A percentile compares a stretch with the other conserved stretches of the same genome.
Evolutionary conservation across 2,113 vertebrate species (phyloP).

Genomic region (Monarcha castaneiventris): DNA sequence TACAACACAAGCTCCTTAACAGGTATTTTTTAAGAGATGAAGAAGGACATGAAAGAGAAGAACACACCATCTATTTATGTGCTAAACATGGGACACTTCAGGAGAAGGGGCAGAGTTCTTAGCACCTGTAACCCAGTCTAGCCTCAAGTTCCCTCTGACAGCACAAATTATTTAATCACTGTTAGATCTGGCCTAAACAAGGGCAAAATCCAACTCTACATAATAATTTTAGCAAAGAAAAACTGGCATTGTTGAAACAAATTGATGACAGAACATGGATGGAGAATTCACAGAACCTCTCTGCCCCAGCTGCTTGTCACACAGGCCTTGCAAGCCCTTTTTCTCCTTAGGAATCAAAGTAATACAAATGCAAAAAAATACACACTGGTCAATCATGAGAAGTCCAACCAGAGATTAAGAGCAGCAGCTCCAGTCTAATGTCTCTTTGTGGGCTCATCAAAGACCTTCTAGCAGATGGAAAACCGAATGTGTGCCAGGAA

Average conservation of each 20-base stretch:
- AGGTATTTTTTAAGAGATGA: neutral
- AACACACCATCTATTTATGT: neutral
- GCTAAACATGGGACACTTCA: neutral
- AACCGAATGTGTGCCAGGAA: slow-evolving; percentile 28
- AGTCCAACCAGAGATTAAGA: neutral
- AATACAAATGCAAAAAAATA: neutral
- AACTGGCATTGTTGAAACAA: neutral
- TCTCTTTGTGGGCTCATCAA: slow-evolving; percentile 43
- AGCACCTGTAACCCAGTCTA: neutral
- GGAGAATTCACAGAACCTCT: neutral
- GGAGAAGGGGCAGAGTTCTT: neutral
- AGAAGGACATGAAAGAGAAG: neutral
- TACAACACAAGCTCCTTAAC: neutral
- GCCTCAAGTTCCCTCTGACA: neutral
- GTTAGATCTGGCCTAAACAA: neutral
- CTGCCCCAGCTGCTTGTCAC: rapidly evolving
- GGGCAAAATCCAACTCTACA: neutral
- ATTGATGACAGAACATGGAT: neutral
- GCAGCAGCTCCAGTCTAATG: neutral
- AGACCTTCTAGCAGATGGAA: slow-evolving; percentile 61
- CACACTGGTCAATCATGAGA: neutral
- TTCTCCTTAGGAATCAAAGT: neutral
- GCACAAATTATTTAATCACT: slow-evolving; percentile 5
- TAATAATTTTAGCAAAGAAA: neutral
- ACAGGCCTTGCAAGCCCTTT: neutral